These are phyloP conservation scores for human (Homo sapiens) DNA, from an alignment of 2,113 vertebrate genomes.

Conservation along the genomic window GRCh38 chr1:10368501-10369000, in stretches of 20 bases:
- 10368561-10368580: not conserved
- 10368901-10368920: not conserved
- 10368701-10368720: not conserved
- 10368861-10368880: not conserved
- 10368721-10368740: not conserved
- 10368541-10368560: not conserved
- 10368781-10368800: not conserved
- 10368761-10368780: not conserved
- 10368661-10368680: not conserved
- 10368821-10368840: not conserved
- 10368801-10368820: not conserved
- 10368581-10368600: not conserved
- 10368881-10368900: not conserved
- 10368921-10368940: not conserved
- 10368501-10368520: slow-evolving; percentile 94
- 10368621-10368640: not conserved
- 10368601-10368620: not conserved
- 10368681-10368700: not conserved
- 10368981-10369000: not conserved
- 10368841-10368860: not conserved
- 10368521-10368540: slow-evolving; percentile 99
- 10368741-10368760: not conserved
- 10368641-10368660: not conserved
- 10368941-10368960: not conserved
- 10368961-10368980: not conserved